Evolutionary conservation across 2,888 invertebrate genomes (phyloP).

Genomic region (Cremastinae sp.): DNA sequence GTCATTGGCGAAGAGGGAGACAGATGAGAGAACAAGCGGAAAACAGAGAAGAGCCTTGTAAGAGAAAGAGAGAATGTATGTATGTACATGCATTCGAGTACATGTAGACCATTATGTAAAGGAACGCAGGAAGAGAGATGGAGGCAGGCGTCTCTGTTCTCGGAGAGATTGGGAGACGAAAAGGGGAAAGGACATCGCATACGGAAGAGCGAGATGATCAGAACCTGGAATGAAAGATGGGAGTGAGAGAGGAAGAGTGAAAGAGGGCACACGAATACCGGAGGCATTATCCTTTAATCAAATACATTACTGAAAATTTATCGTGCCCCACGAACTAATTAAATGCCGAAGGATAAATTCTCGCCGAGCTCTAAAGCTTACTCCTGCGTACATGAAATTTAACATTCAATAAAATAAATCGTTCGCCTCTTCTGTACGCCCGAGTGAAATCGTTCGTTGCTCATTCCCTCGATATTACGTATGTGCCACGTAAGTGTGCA

Average conservation of each 20-base stretch:
- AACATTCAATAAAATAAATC: constrained; percentile 78
- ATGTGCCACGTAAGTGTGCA: constrained; percentile 28
- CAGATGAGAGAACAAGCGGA: too few relatives aligned
- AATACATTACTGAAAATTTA: constrained; percentile 80
- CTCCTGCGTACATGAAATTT: constrained; percentile 75
- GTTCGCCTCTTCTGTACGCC: constrained; percentile 63
- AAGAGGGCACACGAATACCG: constrained; percentile 66
- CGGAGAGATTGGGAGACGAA: constrained; percentile 44
- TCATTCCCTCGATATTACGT: constrained; percentile 59
- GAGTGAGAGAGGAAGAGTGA: constrained; percentile 61
- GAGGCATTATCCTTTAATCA: constrained; percentile 80
- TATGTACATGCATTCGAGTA: too few relatives aligned
- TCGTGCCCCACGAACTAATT: constrained; percentile 79
- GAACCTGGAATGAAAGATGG: constrained; percentile 53
- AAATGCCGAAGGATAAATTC: constrained; percentile 80
- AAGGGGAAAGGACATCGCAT: constrained; percentile 55
- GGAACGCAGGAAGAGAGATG: constrained; percentile 37
- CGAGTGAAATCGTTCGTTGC: constrained; percentile 67
- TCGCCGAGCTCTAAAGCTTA: constrained; percentile 72
- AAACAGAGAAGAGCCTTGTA: too few relatives aligned
- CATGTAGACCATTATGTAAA: neutral
- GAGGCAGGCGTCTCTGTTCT: constrained; percentile 43
- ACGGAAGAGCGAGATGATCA: constrained; percentile 34
- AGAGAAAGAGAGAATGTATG: too few relatives aligned
- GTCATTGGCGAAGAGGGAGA: too few relatives aligned